Evolutionary conservation across 1,140 invertebrate genomes (phyloP), one percentile per base, ranked within the genome.

Genomic region (Psix sp.): DNA sequence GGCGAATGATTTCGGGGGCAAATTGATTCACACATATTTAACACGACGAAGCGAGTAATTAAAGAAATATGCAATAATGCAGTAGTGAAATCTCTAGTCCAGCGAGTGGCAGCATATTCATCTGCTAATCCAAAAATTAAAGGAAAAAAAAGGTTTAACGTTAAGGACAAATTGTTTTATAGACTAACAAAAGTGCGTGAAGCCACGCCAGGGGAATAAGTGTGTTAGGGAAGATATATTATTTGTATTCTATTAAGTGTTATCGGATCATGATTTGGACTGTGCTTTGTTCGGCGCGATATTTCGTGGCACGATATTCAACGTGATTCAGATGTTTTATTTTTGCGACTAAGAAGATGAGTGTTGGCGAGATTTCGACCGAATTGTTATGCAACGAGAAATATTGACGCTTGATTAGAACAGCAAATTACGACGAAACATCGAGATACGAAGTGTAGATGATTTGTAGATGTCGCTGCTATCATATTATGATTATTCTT

Each of bases 11-110:
- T 5, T 5, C 21, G 33, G 29, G 11, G 13, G 7, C 9, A 40
- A 40, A 26, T 15, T 10, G 62, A 49, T 39, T 29, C 39, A 49
- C 21, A 26, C 2, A 52, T 48, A 65, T 43, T 33, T 51, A 67
- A 48, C 26, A 66, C 7, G 46, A 48, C 62, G 57, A 63, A 39
- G 71, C 46, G 65, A 67, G 13, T 76, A 62, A 67, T 57, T 56
- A 52, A 78, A 76, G 66, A 78, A 76, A 59, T 81, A 76, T 75
- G 81, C 83, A 86, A 85, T 84, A 81, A 83, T 82, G 83, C 82
- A 82, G 81, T 87, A 84, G 84, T 87, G 82, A 86, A 87, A 86
- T 87, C 82, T 87, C 85, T 87, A 87, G 85, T 87, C 85, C 82
- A 84, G 83, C 79, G 83, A 84, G 77, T 77, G 82, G 84, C 81